Evolutionary conservation across 2,797 vertebrate genomes (phyloP), one percentile per base, ranked within the genome.

Genomic region (Allenopithecus nigroviridis): DNA sequence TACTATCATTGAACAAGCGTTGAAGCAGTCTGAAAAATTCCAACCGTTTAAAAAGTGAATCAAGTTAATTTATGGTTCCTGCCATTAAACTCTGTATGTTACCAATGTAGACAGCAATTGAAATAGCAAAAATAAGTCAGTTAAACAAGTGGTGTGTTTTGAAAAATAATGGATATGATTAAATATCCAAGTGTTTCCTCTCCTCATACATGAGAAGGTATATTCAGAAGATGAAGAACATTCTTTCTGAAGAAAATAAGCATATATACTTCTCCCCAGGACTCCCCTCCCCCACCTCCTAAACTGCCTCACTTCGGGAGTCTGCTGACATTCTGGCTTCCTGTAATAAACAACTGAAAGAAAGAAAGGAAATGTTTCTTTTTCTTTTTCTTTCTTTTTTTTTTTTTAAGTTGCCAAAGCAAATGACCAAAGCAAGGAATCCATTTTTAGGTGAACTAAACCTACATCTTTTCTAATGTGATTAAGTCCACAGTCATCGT

Each of bases 41-140:
- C 26, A 13, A 6, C 55, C 2, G 55, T 59, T 39, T 22, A 14
- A 57, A 84, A 55, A 5, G 48, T 0, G 46, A 48, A 26, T 22
- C 33, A 5, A 36, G 36, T 39, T 68, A 8, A 17, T 41, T 8
- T 16, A 6, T 0, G 33, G 39, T 1, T 50, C 61, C 3, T 48
- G 84, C 48, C 22, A 0, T 53, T 41, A 14, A 55, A 14, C 9
- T 14, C 6, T 0, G 0, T 2, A 4, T 1, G 22, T 39, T 28
- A 74, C 10, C 36, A 12, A 26, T 0, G 26, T 0, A 74, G 43
- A 36, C 1, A 1, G 84, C 24, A 1, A 16, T 0, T 2, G 8
- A 28, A 41, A 55, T 13, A 3, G 84, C 48, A 50, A 22, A 81
- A 26, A 21, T 4, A 46, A 70, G 41, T 9, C 84, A 11, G 5